Base-by-base conservation (phyloP, 2,888 invertebrate species). In the Spilarctia lutea region DNA sequence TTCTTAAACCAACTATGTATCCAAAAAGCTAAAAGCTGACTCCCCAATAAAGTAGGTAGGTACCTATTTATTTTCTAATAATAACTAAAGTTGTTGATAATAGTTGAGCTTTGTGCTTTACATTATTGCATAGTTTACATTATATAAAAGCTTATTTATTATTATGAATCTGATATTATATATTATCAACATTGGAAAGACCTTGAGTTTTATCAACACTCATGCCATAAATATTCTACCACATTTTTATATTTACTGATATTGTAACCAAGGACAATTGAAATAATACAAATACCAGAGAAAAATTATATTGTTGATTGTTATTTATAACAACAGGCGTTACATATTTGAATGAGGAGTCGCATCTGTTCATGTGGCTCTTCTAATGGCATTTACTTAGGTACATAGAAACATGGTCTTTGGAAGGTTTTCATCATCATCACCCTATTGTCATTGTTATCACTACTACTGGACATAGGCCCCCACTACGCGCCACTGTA, bases 121-220 rank as follows among this genome's bases (percentile, higher is more conserved):
- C 45, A 30, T 16, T 60, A 60, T 30, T 60, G 52, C 52, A 11
- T 56, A 0, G 27, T 27, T 60, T 27, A 60, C n/a, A n/a, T 56
- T 56, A 30, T 30, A 27, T 27, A 60, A 60, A 60, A 30, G 63
- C 30, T 63, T 18, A 63, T 45, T 45, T 45, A 45, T 45, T 8
- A 63, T 63, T 30, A 63, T 63, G 30, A 35, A 42, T 71, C 27
- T 33, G 63, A 68, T 35, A 42, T 35, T 56, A n/a, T n/a, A n/a
- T n/a, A 27, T 35, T 48, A 71, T 68, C 73, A 63, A 60, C 30
- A 24, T 69, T 65, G 13, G 0, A 33, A 68, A 24, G 45, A 3
- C 73, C 73, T 65, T 73, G 48, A 65, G 52, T 20, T 20, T 73
- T 65, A 73, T 73, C 73, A 73, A 65, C 30, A 65, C 52, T n/a